phyloP scores from a whole-genome alignment of 2,888 invertebrate genomes.

The Caradrina clavipalpis region DNA sequence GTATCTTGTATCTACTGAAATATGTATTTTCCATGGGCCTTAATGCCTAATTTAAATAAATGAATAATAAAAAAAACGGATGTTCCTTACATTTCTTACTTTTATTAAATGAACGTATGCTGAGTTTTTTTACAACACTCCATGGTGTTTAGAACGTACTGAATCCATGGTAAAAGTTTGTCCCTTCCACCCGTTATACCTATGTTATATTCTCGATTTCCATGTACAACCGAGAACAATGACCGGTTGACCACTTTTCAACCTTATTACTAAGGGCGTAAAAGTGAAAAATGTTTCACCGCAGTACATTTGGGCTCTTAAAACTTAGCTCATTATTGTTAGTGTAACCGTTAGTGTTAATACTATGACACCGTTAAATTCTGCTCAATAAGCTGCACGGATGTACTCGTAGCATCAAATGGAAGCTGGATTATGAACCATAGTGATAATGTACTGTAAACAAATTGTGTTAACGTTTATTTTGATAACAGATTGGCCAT shows the following conservation, averaged over 20 bases:
- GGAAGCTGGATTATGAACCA: slow-evolving; percentile 35
- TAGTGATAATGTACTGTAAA: slow-evolving; percentile 32
- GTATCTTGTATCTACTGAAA: too few species aligned
- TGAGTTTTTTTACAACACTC: too few species aligned
- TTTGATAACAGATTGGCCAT: slow-evolving; percentile 22
- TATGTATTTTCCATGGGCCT: too few species aligned
- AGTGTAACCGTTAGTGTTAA: slow-evolving; percentile 30
- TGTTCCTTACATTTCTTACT: too few species aligned
- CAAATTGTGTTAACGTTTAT: slow-evolving; percentile 32
- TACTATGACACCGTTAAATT: slow-evolving; percentile 45
- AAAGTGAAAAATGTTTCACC: too few species aligned
- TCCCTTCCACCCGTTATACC: not conserved
- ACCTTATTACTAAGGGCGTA: too few species aligned
- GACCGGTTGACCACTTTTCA: too few species aligned
- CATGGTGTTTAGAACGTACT: too few species aligned
- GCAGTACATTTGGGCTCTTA: slow-evolving; percentile 33
- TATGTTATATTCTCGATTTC: slow-evolving; percentile 6
- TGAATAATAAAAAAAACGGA: too few species aligned
- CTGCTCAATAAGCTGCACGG: slow-evolving; percentile 46
- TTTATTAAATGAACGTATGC: too few species aligned
- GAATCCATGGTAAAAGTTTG: too few species aligned
- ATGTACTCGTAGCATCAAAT: slow-evolving; percentile 24
- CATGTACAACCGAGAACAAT: slow-evolving; percentile 1
- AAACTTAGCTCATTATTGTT: slow-evolving; percentile 39
- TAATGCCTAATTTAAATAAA: too few species aligned